These are phyloP conservation scores for Ommatoiulus sabulosus DNA, from an alignment of 2,888 invertebrate species.

Conservation along the genomic window DNA sequence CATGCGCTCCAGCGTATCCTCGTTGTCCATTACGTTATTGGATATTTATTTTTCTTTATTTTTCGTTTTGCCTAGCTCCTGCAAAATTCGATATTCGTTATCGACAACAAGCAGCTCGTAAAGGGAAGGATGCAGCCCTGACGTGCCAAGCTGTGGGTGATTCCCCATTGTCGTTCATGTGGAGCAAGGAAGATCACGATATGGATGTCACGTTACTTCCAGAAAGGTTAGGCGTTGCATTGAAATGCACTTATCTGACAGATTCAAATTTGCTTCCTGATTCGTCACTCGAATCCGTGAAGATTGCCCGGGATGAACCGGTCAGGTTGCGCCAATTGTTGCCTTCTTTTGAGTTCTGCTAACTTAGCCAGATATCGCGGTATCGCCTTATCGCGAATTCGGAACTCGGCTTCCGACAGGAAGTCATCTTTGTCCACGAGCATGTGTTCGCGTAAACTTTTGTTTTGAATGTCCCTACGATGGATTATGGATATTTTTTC, in stretches of 20 bases:
- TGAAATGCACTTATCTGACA: slow-evolving; percentile 1
- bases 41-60: slow-evolving; percentile 52
- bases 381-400: too few species aligned
- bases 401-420: too few species aligned
- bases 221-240: slow-evolving; percentile 32
- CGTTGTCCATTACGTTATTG: slow-evolving; percentile 42
- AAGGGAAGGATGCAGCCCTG: slow-evolving; percentile 59
- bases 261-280: background rate
- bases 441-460: too few species aligned
- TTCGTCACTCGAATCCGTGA: background rate
- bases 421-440: too few species aligned
- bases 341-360: background rate
- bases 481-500: too few species aligned
- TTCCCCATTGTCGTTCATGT: slow-evolving; percentile 58
- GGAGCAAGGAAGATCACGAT: slow-evolving; percentile 58
- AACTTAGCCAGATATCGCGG: background rate
- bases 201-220: slow-evolving; percentile 54
- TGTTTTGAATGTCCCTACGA: too few species aligned
- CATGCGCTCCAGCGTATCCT: background rate
- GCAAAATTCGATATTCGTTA: slow-evolving; percentile 60
- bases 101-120: slow-evolving; percentile 59
- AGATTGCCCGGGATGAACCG: background rate
- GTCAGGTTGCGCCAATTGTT: background rate
- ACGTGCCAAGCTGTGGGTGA: slow-evolving; percentile 59
- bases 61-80: slow-evolving; percentile 56